These are phyloP conservation scores for Myotis findleyi DNA, from an alignment of 2,797 vertebrate genomes.

Conservation along the genomic window DNA sequence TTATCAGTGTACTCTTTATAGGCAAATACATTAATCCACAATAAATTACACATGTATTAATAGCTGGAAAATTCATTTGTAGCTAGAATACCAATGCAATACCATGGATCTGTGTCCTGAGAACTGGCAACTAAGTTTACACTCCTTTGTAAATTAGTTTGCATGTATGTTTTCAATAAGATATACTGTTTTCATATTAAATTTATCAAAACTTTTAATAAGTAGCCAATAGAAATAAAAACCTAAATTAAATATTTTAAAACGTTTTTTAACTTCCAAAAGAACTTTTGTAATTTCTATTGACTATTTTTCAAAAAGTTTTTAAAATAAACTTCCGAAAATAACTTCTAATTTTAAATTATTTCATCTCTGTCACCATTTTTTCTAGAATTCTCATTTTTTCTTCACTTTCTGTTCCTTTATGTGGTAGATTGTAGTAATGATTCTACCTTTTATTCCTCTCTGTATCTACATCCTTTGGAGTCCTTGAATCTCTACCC, in stretches of 20 bases:
- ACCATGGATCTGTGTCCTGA: neutral
- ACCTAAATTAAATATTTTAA: slow-evolving; percentile 35
- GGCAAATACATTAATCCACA: neutral
- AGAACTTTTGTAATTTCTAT: neutral
- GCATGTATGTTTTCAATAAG: neutral
- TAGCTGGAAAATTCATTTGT: neutral
- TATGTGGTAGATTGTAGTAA: neutral
- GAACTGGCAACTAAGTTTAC: neutral
- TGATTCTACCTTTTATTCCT: neutral
- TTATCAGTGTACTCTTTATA: neutral
- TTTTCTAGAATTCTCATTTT: neutral
- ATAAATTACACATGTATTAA: neutral
- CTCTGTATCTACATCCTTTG: neutral
- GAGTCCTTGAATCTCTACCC: neutral
- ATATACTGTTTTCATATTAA: neutral
- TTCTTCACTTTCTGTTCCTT: neutral
- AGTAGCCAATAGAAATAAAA: slow-evolving; percentile 2
- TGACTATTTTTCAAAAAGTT: neutral
- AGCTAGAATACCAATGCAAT: neutral
- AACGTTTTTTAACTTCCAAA: neutral
- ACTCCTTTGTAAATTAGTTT: neutral
- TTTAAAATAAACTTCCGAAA: neutral
- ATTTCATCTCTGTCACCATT: neutral
- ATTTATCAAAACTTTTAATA: neutral
- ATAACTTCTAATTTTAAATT: neutral